Conservation (phyloP, 2,888 invertebrate species). For the Neoitamus cyanurus region DNA sequence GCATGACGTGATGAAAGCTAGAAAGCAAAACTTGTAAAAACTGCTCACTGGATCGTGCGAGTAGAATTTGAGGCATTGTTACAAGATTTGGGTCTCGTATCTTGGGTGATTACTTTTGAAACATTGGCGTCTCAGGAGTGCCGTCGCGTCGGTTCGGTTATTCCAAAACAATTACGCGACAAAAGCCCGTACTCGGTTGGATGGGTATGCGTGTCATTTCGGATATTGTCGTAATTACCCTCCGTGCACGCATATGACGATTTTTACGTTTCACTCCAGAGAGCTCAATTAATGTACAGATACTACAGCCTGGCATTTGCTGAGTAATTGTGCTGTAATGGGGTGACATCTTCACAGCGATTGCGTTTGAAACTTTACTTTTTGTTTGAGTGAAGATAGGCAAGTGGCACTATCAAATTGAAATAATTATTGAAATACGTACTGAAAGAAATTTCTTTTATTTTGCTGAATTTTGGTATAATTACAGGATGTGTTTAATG, state of each 20-base stretch:
- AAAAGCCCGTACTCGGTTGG: neutral
- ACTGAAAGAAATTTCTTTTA: too few species aligned
- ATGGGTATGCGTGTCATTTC: neutral
- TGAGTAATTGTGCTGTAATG: neutral
- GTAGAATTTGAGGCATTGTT: neutral
- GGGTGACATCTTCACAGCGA: constrained; percentile 8
- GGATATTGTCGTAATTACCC: neutral
- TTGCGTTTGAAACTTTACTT: neutral
- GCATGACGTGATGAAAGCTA: neutral
- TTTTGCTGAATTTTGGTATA: too few species aligned
- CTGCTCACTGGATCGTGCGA: neutral
- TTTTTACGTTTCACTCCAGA: neutral
- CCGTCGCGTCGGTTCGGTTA: neutral
- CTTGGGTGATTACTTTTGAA: neutral
- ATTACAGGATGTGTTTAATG: too few species aligned
- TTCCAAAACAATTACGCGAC: neutral
- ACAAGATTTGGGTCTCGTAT: neutral
- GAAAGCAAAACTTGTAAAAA: neutral
- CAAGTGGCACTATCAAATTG: too few species aligned
- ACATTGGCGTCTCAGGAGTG: neutral
- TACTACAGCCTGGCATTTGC: neutral
- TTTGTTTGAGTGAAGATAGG: too few species aligned
- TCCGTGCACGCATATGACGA: neutral
- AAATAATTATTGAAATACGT: too few species aligned
- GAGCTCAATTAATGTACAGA: neutral